Evolutionary conservation across 2,888 invertebrate genomes (phyloP), one percentile per base, ranked within the genome.

Genomic region (Cryptocheilus praepositus): DNA sequence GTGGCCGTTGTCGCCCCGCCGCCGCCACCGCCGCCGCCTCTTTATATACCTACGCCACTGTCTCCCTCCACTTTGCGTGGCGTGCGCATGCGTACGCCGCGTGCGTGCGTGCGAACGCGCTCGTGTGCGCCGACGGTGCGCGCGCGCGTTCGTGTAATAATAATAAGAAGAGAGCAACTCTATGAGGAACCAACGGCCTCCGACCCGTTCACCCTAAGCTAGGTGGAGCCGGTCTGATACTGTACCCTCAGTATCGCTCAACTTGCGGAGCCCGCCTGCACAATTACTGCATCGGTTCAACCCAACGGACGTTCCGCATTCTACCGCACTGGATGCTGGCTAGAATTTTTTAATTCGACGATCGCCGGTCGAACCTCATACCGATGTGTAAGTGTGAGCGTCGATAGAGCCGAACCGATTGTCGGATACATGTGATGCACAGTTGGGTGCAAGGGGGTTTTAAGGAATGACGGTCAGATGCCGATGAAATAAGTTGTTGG

Each of bases 141-240:
- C 79, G 85, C 75, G 71, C 77, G 80, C 76, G 82, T 83, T 81
- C 83, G 82, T 84, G 81, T 83, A 83, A 85, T 84, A 85, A 86
- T 86, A 85, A 86, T 84, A 85, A 85, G 84, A 83, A 84, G 84
- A 85, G 85, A 86, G 85, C 85, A 83, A 86, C 86, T 87, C 85
- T 86, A 86, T 86, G 87, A 87, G 85, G 85, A 86, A 87, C 87
- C 85, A 85, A 83, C 87, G 86, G 85, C 87, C 87, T 85, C 85
- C 86, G 86, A 87, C 87, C 87, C 86, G 86, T 82, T 85, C 86
- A 85, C 86, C 85, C 86, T 85, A 85, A 83, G 85, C 86, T 87
- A 87, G 86, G 87, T 86, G 87, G 87, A 87, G 86, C 82, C 85
- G 83, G 85, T 73, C 84, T 83, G 84, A 84, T 85, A 85, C 84